Percentiles rank a stretch among this genome's conserved stretches.
These are phyloP conservation scores for Pardosa pseudoannulata DNA, from an alignment of 2,888 invertebrate species.

Conservation along the genomic window DNA sequence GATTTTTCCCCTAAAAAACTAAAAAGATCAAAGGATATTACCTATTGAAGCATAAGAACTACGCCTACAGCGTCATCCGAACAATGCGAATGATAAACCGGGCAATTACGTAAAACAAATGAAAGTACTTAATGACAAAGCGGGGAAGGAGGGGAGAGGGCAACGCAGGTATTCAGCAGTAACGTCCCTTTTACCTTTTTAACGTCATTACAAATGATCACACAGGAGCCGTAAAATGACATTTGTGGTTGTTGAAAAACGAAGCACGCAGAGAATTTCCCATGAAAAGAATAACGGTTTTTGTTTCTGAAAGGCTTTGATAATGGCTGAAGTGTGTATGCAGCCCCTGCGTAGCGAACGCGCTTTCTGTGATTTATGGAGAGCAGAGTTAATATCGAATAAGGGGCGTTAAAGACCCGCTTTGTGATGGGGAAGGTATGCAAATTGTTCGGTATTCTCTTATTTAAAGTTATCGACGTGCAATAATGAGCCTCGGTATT, in stretches of 20 bases:
- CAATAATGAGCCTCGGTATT: background rate
- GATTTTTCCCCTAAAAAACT: background rate
- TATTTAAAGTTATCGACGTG: background rate
- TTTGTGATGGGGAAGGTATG: background rate
- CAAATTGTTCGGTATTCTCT: background rate
- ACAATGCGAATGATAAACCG: slow-evolving; percentile 56
- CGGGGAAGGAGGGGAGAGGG: background rate
- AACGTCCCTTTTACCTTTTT: slow-evolving; percentile 47
- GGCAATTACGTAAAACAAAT: slow-evolving; percentile 71
- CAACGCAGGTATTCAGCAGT: slow-evolving; percentile 16
- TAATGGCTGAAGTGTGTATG: slow-evolving; percentile 20
- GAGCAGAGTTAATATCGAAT: slow-evolving; percentile 14
- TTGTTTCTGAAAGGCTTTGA: slow-evolving; percentile 35
- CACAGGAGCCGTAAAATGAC: slow-evolving; percentile 32
- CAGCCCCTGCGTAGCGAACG: background rate
- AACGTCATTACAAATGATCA: slow-evolving; percentile 66
- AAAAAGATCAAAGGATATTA: slow-evolving; percentile 19
- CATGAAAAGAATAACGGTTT: slow-evolving; percentile 21
- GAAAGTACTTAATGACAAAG: slow-evolving; percentile 65
- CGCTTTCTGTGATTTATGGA: slow-evolving; percentile 12
- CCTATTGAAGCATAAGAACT: slow-evolving; percentile 9
- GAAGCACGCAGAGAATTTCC: slow-evolving; percentile 45
- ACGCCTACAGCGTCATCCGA: slow-evolving; percentile 16
- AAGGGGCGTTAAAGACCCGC: slow-evolving; percentile 16
- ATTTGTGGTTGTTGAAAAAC: slow-evolving; percentile 62